phyloP scores from a whole-genome alignment of 2,113 vertebrate species.

The Sapajus apella region DNA sequence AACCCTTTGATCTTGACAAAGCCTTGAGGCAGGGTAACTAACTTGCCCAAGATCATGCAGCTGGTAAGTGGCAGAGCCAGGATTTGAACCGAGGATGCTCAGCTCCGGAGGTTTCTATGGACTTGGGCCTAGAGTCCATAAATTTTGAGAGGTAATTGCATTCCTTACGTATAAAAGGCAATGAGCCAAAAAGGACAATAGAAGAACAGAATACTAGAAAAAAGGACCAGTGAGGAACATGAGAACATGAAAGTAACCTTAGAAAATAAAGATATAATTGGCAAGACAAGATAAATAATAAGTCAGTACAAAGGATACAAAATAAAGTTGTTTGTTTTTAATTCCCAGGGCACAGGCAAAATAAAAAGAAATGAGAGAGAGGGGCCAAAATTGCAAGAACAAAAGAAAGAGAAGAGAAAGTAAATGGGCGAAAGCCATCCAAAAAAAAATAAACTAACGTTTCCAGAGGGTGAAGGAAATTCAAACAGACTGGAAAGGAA shows the following conservation, averaged over 20 bases:
- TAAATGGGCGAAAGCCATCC: not conserved
- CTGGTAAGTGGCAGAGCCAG: not conserved
- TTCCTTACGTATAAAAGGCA: not conserved
- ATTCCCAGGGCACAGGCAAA: not conserved
- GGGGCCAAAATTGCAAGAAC: not conserved
- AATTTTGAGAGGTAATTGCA: not conserved
- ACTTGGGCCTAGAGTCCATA: not conserved
- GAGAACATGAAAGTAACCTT: not conserved
- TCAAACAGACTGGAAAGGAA: not conserved
- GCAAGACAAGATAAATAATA: not conserved
- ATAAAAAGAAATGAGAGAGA: not conserved
- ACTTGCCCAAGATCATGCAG: not conserved
- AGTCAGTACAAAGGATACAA: not conserved
- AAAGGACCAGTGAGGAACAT: not conserved
- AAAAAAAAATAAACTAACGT: not conserved
- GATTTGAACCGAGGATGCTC: not conserved
- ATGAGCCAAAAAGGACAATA: not conserved
- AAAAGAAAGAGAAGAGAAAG: not conserved
- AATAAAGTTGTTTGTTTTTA: not conserved
- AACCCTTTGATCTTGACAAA: not conserved
- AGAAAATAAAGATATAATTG: not conserved
- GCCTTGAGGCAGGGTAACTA: not conserved
- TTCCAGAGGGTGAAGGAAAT: not conserved
- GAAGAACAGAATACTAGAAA: not conserved
- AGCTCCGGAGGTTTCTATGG: not conserved